Conservation (phyloP, 2,113 vertebrate genomes). For the Dipodomys spectabilis region DNA sequence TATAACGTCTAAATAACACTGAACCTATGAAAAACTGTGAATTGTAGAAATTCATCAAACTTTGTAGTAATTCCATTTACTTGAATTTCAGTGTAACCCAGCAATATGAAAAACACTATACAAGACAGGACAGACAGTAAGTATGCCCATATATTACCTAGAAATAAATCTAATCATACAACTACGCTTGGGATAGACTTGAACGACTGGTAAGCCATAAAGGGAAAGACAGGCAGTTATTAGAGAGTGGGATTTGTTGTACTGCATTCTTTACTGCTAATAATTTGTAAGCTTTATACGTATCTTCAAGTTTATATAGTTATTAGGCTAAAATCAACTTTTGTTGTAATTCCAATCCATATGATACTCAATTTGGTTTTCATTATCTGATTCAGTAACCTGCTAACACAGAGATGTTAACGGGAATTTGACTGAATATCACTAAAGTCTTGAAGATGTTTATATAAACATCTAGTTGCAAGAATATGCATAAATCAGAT, state of each 20-base stretch:
- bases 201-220: neutral
- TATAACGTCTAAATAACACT: neutral
- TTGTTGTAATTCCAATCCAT: slow-evolving; percentile 12
- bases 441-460: neutral
- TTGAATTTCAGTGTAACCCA: neutral
- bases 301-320: neutral
- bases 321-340: neutral
- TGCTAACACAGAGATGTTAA: neutral
- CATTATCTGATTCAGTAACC: slow-evolving; percentile 48
- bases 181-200: neutral
- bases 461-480: neutral
- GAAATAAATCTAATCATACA: neutral
- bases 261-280: neutral
- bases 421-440: neutral
- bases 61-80: neutral
- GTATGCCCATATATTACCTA: neutral
- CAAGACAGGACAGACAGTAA: neutral
- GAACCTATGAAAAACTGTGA: neutral
- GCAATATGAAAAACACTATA: neutral
- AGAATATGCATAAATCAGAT: neutral
- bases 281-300: neutral
- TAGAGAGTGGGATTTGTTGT: neutral
- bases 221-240: neutral
- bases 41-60: slow-evolving; percentile 4
- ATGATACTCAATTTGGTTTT: neutral